phyloP scores from a whole-genome alignment of 2,888 invertebrate species.

The Vannuccia rotundouncinata region DNA sequence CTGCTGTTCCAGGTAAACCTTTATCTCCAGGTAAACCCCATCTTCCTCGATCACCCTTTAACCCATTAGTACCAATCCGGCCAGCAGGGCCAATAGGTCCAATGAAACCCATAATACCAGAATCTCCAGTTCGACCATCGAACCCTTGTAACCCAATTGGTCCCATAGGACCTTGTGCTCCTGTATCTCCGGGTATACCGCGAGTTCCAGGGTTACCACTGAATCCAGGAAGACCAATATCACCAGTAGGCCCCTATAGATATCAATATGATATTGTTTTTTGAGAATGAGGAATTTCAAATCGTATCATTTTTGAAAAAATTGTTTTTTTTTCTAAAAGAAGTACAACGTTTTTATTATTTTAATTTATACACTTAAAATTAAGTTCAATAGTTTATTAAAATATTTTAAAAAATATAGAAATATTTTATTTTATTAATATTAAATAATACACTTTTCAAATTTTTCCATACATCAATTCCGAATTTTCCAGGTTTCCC shows the following conservation, averaged over 20 bases:
- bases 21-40: constrained; percentile 30
- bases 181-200: not conserved
- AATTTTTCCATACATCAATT: not conserved
- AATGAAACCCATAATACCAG: not conserved
- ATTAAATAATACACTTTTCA: no score
- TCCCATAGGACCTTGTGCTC: not conserved
- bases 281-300: no score
- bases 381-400: no score
- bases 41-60: not conserved
- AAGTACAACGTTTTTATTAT: no score
- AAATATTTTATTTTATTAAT: no score
- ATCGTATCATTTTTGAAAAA: no score
- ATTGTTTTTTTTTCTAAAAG: no score
- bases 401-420: no score
- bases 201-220: constrained; percentile 1
- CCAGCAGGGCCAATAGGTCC: not conserved
- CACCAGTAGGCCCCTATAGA: not conserved
- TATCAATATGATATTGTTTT: no score
- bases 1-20: constrained; percentile 23
- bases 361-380: no score
- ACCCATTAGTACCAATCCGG: not conserved
- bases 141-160: constrained; percentile 5
- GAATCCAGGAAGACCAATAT: constrained; percentile 3
- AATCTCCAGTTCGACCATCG: not conserved
- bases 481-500: not conserved